Evolutionary conservation across 1,140 invertebrate species (phyloP).

Genomic region (Drosophila aff.): DNA sequence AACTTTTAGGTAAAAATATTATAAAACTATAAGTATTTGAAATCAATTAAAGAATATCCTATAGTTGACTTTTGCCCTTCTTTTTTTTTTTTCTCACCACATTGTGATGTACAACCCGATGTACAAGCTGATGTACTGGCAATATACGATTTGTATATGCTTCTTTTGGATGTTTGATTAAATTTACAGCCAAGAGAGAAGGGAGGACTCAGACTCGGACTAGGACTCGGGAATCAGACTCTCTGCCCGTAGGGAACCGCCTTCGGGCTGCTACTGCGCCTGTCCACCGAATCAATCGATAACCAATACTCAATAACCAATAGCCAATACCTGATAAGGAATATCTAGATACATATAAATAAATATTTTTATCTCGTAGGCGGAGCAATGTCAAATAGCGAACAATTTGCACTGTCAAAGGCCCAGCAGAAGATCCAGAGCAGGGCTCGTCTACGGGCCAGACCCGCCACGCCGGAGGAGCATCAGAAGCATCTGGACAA

Average conservation of each 20-base stretch:
- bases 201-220: neutral
- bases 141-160: slow-evolving; percentile 10
- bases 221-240: neutral
- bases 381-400: slow-evolving; percentile 39
- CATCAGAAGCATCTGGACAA: slow-evolving; percentile 25
- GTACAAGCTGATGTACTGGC: slow-evolving; percentile 26
- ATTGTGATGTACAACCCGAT: slow-evolving; percentile 13
- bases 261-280: slow-evolving; percentile 61
- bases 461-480: slow-evolving; percentile 26
- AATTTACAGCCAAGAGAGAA: slow-evolving; percentile 17
- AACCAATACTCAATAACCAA: slow-evolving; percentile 49
- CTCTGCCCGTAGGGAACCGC: slow-evolving; percentile 9
- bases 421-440: neutral
- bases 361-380: slow-evolving; percentile 39
- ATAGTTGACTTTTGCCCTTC: neutral
- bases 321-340: slow-evolving; percentile 54
- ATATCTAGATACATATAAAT: neutral
- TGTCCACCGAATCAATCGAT: slow-evolving; percentile 57
- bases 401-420: neutral
- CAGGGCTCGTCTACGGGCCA: neutral
- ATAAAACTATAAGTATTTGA: neutral
- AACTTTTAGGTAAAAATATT: neutral
- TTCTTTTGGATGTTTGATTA: slow-evolving; percentile 32
- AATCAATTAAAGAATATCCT: neutral
- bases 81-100: slow-evolving; percentile 3